These are phyloP conservation scores for Drosophila eugracilis DNA, from an alignment of 1,140 invertebrate genomes.

Conservation along the genomic window DNA sequence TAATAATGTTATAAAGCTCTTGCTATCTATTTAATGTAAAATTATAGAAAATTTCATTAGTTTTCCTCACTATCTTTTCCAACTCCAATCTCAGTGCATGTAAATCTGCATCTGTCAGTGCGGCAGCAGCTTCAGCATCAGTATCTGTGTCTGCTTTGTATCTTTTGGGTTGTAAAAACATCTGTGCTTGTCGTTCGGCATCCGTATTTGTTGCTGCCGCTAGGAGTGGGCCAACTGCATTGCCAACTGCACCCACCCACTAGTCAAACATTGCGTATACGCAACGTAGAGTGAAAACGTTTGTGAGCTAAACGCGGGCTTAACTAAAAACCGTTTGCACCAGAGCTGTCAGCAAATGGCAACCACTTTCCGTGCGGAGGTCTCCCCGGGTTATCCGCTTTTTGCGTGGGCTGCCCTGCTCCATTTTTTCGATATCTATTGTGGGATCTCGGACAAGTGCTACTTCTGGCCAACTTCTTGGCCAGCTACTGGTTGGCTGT, in stretches of 20 bases:
- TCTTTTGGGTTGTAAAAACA: conserved; percentile 52
- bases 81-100: conserved; percentile 12
- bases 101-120: conserved; percentile 47
- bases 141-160: conserved; percentile 45
- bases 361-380: conserved; percentile 25
- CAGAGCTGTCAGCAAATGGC: conserved; percentile 30
- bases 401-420: conserved; percentile 66
- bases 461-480: conserved; percentile 64
- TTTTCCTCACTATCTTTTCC: too few species aligned
- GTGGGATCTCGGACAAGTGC: conserved; percentile 66
- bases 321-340: conserved; percentile 10
- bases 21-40: too few species aligned
- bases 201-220: conserved; percentile 28
- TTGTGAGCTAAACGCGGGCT: conserved; percentile 29
- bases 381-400: background rate
- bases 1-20: too few species aligned
- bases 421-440: conserved; percentile 62
- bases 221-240: conserved; percentile 9
- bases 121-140: conserved; percentile 29
- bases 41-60: background rate
- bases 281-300: conserved; percentile 30
- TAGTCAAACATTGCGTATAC: conserved; percentile 64
- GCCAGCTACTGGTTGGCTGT: conserved; percentile 31
- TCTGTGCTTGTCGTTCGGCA: conserved; percentile 46
- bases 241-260: background rate